Percentiles rank a stretch among this genome's conserved stretches.
Evolutionary conservation across 1,140 invertebrate genomes (phyloP).

Genomic region (Ceratina japonica): DNA sequence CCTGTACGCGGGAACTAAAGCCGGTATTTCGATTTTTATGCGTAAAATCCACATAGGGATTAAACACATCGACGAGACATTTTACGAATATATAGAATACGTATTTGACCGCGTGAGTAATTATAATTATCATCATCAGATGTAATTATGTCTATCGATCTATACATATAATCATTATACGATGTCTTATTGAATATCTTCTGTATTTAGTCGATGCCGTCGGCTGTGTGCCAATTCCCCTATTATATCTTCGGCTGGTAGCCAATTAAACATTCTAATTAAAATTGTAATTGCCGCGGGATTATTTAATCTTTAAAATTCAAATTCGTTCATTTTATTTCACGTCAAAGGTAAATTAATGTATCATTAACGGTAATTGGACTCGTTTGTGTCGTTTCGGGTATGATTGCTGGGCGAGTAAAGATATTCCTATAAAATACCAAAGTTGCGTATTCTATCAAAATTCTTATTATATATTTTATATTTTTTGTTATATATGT

Average conservation of each 20-base stretch:
- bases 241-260: not conserved
- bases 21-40: not conserved
- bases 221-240: constrained; percentile 14
- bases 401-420: too few species aligned
- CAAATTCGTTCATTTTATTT: not conserved
- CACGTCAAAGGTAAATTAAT: not conserved
- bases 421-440: too few species aligned
- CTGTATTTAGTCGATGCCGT: constrained; percentile 4
- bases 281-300: not conserved
- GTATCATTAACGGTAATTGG: not conserved
- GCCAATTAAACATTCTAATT: not conserved
- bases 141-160: constrained; percentile 24
- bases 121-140: constrained; percentile 6
- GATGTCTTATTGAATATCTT: constrained; percentile 17
- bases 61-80: not conserved
- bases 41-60: not conserved
- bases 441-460: too few species aligned
- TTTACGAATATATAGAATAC: not conserved
- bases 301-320: too few species aligned
- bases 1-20: not conserved
- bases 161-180: not conserved
- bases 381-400: too few species aligned
- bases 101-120: not conserved
- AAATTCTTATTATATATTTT: too few species aligned
- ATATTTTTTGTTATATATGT: too few species aligned